A percentile compares a stretch with the other conserved stretches of the same genome.
These are phyloP conservation scores for Drosophila helvetica DNA, from an alignment of 2,888 invertebrate species.

Conservation along the genomic window DNA sequence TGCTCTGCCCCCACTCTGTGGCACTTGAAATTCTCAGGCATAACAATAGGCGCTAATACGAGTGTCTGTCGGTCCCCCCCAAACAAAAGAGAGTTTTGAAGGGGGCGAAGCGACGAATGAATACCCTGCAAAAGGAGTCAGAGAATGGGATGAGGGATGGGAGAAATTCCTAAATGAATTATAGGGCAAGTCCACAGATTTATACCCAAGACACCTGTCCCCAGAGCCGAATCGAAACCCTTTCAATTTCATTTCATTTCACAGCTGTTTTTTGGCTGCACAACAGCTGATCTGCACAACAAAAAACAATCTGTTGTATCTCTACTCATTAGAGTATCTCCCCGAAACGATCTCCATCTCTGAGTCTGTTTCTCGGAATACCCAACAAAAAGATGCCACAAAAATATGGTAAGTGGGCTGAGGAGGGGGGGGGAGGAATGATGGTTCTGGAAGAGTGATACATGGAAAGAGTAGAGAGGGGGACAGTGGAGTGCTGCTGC, in stretches of 20 bases:
- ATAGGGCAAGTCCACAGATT: no score
- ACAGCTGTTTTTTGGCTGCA: not conserved
- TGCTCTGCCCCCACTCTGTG: not conserved
- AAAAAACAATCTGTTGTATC: not conserved
- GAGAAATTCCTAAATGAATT: no score
- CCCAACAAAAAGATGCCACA: constrained; percentile 54
- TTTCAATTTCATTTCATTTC: no score
- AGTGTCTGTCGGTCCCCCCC: not conserved
- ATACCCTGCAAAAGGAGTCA: not conserved
- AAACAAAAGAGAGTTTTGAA: not conserved
- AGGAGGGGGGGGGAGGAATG: not conserved
- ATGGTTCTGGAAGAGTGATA: not conserved
- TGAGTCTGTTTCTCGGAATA: constrained; percentile 2
- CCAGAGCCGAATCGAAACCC: no score
- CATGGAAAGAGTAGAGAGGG: not conserved
- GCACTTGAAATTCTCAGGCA: not conserved
- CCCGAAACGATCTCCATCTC: constrained; percentile 17
- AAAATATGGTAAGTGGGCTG: constrained; percentile 41
- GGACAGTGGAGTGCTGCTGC: not conserved
- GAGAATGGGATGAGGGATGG: no score
- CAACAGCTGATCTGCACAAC: not conserved
- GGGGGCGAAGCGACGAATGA: not conserved
- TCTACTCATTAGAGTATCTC: constrained; percentile 3
- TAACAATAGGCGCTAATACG: constrained; percentile 25
- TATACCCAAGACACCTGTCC: no score